Conservation (phyloP, 2,797 vertebrate genomes). For the Pseudotriccus pelzelni region DNA sequence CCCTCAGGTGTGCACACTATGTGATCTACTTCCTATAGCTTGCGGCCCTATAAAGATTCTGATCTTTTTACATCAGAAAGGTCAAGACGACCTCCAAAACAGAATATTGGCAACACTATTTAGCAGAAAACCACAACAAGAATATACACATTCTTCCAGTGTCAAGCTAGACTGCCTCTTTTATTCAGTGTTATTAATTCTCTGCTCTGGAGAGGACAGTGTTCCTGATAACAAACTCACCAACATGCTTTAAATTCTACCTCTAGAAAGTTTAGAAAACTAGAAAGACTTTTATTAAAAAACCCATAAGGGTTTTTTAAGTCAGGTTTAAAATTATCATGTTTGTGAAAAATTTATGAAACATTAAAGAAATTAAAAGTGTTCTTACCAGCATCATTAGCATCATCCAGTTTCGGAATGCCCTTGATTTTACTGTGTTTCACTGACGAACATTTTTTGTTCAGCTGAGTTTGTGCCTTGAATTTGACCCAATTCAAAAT, state of each 20-base stretch:
- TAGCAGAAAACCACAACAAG: background rate
- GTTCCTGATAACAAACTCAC: background rate
- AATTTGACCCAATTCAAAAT: constrained; percentile 94
- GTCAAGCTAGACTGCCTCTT: background rate
- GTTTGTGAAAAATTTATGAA: background rate
- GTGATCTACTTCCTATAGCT: background rate
- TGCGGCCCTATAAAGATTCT: background rate
- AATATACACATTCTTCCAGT: background rate
- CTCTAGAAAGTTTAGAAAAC: background rate
- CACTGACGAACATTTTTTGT: constrained; percentile 91
- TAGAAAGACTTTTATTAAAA: background rate
- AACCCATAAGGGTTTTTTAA: background rate
- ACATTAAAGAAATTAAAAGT: background rate
- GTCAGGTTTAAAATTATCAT: background rate
- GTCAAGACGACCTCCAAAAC: background rate
- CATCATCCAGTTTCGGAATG: constrained; percentile 90
- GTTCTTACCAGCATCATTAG: constrained; percentile 88
- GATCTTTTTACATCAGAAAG: background rate
- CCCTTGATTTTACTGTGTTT: constrained; percentile 93
- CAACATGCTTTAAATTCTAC: background rate
- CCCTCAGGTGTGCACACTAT: background rate
- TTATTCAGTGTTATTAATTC: background rate
- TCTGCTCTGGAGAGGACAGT: background rate
- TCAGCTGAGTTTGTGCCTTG: constrained; percentile 90
- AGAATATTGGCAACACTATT: background rate